Evolutionary conservation across 1,140 invertebrate species (phyloP).

Genomic region (Drosophila sp.): DNA sequence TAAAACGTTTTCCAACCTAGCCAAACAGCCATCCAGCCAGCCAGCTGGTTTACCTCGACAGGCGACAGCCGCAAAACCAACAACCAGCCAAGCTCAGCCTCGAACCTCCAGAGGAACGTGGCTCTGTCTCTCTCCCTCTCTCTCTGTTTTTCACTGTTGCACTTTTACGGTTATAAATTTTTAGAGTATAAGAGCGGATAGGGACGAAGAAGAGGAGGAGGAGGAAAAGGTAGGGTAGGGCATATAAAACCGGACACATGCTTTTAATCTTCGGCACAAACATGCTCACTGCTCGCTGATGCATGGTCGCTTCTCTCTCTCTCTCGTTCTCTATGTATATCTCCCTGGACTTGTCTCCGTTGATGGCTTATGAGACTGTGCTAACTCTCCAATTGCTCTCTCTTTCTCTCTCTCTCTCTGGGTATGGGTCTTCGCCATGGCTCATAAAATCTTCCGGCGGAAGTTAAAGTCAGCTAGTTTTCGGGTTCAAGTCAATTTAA

Average conservation of each 20-base stretch:
- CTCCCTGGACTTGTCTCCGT: constrained; percentile 18
- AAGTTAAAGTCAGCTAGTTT: constrained; percentile 64
- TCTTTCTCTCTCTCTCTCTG: background rate
- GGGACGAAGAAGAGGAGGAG: background rate
- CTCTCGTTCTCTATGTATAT: background rate
- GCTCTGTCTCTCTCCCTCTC: constrained; percentile 12
- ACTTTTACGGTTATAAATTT: constrained; percentile 81
- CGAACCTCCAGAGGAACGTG: constrained; percentile 11
- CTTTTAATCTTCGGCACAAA: constrained; percentile 80
- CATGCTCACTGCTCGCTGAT: constrained; percentile 79
- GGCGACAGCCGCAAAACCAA: constrained; percentile 58
- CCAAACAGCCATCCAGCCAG: constrained; percentile 29
- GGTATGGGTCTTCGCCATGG: constrained; percentile 34
- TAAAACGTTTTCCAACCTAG: constrained; percentile 65
- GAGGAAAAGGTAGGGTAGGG: background rate
- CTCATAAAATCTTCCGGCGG: constrained; percentile 76
- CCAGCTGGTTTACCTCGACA: constrained; percentile 67
- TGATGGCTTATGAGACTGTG: constrained; percentile 38
- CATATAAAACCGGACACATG: constrained; percentile 80
- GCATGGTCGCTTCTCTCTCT: constrained; percentile 53
- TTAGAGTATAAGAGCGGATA: constrained; percentile 35
- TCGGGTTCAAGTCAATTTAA: constrained; percentile 23
- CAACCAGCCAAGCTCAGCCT: constrained; percentile 26
- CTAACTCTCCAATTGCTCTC: constrained; percentile 9
- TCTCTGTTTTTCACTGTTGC: constrained; percentile 70